phyloP scores from a whole-genome alignment of 2,888 invertebrate genomes.

The Ectemnius continuus region DNA sequence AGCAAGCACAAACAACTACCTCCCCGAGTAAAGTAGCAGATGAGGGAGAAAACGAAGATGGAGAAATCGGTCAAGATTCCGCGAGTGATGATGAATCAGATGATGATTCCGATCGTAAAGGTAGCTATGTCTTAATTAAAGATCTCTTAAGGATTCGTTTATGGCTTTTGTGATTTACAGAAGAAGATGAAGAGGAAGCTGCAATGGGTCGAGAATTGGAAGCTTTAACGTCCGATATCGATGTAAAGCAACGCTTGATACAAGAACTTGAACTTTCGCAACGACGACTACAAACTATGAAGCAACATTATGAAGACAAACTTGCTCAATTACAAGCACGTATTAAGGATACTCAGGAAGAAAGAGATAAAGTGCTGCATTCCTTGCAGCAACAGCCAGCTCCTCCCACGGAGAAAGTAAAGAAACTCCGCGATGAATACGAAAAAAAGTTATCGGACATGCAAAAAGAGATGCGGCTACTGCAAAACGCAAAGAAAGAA shows the following conservation, averaged over 20 bases:
- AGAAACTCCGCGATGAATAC: slow-evolving; percentile 92
- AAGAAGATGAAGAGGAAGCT: slow-evolving; percentile 79
- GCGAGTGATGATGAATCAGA: slow-evolving; percentile 80
- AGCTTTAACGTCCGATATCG: slow-evolving; percentile 94
- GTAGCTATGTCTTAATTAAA: slow-evolving; percentile 50
- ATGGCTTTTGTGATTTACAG: slow-evolving; percentile 57
- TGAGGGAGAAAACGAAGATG: slow-evolving; percentile 79
- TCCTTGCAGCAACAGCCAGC: slow-evolving; percentile 80
- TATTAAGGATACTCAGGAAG: slow-evolving; percentile 93
- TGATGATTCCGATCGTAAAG: slow-evolving; percentile 83
- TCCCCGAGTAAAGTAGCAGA: slow-evolving; percentile 79
- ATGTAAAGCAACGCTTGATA: slow-evolving; percentile 95
- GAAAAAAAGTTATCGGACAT: slow-evolving; percentile 90
- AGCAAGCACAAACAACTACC: slow-evolving; percentile 63
- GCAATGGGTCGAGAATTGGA: slow-evolving; percentile 90
- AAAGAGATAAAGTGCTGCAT: slow-evolving; percentile 92
- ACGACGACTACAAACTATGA: slow-evolving; percentile 89
- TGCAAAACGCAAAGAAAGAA: slow-evolving; percentile 93
- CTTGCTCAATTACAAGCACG: slow-evolving; percentile 89
- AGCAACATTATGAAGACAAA: slow-evolving; percentile 95
- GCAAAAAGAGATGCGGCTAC: slow-evolving; percentile 90
- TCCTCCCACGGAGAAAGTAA: slow-evolving; percentile 85
- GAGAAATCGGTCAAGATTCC: slow-evolving; percentile 81
- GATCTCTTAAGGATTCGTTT: neutral
- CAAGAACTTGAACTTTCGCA: slow-evolving; percentile 95